phyloP scores from a whole-genome alignment of 2,113 vertebrate species.

The Ochotona princeps region DNA sequence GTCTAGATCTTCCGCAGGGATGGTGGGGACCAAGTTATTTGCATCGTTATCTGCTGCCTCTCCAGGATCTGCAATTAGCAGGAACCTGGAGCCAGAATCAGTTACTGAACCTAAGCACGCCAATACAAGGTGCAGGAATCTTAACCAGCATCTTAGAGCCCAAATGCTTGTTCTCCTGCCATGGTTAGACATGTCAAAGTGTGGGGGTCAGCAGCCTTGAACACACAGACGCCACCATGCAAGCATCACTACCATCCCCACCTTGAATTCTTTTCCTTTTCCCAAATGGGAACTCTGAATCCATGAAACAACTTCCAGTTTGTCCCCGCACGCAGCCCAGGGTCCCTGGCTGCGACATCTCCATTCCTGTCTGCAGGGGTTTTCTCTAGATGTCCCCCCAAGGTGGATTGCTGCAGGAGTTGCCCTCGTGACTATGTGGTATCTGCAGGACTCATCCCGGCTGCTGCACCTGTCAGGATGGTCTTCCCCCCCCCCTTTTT shows the following conservation, averaged over 20 bases:
- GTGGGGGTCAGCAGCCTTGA: neutral
- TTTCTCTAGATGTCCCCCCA: neutral
- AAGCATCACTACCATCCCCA: neutral
- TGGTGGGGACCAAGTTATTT: too few species aligned
- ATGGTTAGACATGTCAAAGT: neutral
- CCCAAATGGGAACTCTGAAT: neutral
- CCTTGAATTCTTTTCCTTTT: neutral
- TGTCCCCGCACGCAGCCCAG: neutral
- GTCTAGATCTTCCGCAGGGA: too few species aligned
- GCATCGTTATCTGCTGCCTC: too few species aligned
- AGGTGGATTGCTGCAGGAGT: neutral
- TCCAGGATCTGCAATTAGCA: too few species aligned
- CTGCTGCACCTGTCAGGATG: neutral
- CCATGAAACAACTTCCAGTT: neutral
- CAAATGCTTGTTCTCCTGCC: too few species aligned
- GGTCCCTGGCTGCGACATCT: neutral
- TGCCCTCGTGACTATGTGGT: neutral
- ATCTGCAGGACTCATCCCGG: neutral
- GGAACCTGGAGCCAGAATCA: too few species aligned
- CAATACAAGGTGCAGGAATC: too few species aligned
- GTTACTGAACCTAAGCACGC: too few species aligned
- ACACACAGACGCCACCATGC: neutral
- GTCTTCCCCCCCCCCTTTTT: too few species aligned
- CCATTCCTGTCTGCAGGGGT: neutral
- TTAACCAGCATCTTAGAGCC: too few species aligned